Evolutionary conservation across 2,113 vertebrate species (phyloP), one percentile per base, ranked within the genome.

Genomic region (Alaudala cheleensis): DNA sequence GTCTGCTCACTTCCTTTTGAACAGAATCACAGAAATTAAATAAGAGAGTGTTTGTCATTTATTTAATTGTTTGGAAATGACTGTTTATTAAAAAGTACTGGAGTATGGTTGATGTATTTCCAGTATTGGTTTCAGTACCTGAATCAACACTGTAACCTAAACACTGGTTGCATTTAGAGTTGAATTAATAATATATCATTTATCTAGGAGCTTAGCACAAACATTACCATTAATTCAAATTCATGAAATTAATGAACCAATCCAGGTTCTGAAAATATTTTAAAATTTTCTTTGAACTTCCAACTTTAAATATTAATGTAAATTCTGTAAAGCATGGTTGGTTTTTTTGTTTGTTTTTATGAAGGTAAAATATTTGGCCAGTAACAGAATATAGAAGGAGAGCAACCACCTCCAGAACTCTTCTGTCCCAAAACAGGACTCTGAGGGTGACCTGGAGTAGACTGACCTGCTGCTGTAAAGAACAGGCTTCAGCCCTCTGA

Each of bases 11-110:
- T 92, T 97, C 64, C 88, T 93, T 82, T 95, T 71, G 85, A 90
- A 90, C 14, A 81, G 45, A 92, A 56, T 83, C 60, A 83, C 9
- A 73, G 47, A 96, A 94, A 96, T 83, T 93, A 90, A 88, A 97
- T 90, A 83, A 92, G 58, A 45, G 22, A 76, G 42, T 70, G 58
- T 86, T 92, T 92, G 62, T 93, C 81, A 83, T 94, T 90, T 93
- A 96, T 96, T 82, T 82, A 90, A 94, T 95, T 92, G 51, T 90
- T 96, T 96, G 69, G 81, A 90, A 94, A 94, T 56, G 12, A 51
- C 85, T 37, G 62, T 54, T 82, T 34, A 93, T 79, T 92, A 60
- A 88, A 86, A 86, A 90, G 18, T 56, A 77, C 82, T 77, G 82
- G 64, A 76, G 58, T 9, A 87, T 91, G 34, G 62, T 54, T 81